Conservation (phyloP, 2,888 invertebrate species). For the Zeuzera pyrina region DNA sequence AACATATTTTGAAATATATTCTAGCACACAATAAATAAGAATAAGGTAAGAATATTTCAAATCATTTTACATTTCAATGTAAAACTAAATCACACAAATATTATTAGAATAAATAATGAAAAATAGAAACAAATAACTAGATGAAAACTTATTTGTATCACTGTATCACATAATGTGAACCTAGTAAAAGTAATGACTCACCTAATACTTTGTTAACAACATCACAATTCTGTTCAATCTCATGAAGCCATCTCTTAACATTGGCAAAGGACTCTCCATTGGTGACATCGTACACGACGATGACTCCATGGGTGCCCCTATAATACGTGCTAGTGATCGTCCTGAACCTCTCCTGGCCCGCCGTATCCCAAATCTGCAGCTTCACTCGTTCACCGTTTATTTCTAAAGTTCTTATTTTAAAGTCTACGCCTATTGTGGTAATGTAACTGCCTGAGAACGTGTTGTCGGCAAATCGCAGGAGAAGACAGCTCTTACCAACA, state of each 20-base stretch:
- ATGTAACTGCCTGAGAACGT: constrained; percentile 98
- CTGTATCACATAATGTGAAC: too few relatives aligned
- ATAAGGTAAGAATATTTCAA: too few relatives aligned
- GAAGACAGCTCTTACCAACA: constrained; percentile 98
- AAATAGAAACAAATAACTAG: too few relatives aligned
- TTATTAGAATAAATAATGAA: too few relatives aligned
- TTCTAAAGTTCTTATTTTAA: constrained; percentile 97
- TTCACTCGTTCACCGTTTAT: constrained; percentile 93
- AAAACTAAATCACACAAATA: too few relatives aligned
- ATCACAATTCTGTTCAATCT: constrained; percentile 99
- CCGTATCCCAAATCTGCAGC: constrained; percentile 98
- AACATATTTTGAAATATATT: too few relatives aligned
- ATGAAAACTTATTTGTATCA: too few relatives aligned
- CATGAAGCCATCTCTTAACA: constrained; percentile 98
- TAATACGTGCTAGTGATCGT: constrained; percentile 99
- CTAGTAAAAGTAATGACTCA: too few relatives aligned
- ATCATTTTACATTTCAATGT: too few relatives aligned
- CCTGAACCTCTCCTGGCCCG: constrained; percentile 96
- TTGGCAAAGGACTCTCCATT: constrained; percentile 99
- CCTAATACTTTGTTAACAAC: constrained; percentile 98
- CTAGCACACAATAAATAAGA: too few relatives aligned
- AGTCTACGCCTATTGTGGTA: constrained; percentile 99
- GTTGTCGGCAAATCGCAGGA: constrained; percentile 97
- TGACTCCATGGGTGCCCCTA: constrained; percentile 98
- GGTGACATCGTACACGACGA: constrained; percentile 99